Base-by-base conservation (phyloP, 1,140 invertebrate species). In the Macrocentrus cingulum region DNA sequence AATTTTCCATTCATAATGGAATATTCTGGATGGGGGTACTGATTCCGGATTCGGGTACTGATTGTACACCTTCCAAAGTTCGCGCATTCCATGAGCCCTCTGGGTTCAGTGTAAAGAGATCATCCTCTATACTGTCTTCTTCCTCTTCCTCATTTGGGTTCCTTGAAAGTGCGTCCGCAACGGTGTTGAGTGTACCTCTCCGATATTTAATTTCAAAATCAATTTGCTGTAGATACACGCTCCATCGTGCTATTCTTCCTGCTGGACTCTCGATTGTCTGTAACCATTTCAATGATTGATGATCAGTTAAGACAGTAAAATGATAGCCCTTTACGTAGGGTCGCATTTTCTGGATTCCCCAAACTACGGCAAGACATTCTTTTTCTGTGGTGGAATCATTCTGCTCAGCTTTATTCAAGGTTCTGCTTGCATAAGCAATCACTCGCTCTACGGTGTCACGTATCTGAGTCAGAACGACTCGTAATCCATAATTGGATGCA, bases 281-380 rank as follows among this genome's bases (percentile, higher is more conserved):
- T 3, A 84, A 61, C 72, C 76, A 84, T 20, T 61, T 59, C 4
- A 84, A 63, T 7, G 74, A 69, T 25, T 68, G 62, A 58, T 82
- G 77, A 56, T 84, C 80, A 0, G 80, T 83, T 13, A 75, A 60
- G 0, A 82, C 68, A 2, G 37, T 71, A 54, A 84, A 82, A 18
- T 71, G 57, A 4, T 52, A 65, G 1, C 70, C 71, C 49, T 75
- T 69, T 2, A 84, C 49, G 66, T 75, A 84, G n/a, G 60, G 59
- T 18, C 66, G 34, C 55, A 79, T 80, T 34, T 78, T 70, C 50
- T 80, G 63, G 2, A 83, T 64, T 2, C 68, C 71, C 60, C 66
- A 70, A 7, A 84, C 36, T 6, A 82, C 69, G 0, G 77, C 78
- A 20, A 83, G 60, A 50, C 72, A 74, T 69, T 84, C 81, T 45